These are phyloP conservation scores for Dendropsophus ebraccatus DNA, from an alignment of 2,113 vertebrate genomes.

Conservation along the genomic window DNA sequence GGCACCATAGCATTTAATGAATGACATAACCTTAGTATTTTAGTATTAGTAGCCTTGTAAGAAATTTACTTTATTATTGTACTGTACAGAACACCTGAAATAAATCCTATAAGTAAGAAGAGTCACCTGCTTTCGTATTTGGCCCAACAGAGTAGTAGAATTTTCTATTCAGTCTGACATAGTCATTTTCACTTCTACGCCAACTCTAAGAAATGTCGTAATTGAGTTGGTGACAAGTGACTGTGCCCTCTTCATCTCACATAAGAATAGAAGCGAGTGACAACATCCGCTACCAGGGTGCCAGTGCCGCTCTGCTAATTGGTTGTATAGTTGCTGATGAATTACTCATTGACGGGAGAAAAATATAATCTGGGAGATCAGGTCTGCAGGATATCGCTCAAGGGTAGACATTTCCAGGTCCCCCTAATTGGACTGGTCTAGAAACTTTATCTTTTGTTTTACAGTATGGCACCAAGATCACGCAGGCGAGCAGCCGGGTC, in stretches of 20 bases:
- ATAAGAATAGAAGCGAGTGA: constrained; percentile 9
- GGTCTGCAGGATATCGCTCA: background rate
- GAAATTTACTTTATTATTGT: too few species aligned
- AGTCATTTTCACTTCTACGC: constrained; percentile 35
- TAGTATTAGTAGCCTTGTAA: too few species aligned
- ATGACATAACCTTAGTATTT: too few species aligned
- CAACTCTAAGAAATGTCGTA: constrained; percentile 34
- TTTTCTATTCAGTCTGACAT: constrained; percentile 8
- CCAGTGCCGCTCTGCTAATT: constrained; percentile 2
- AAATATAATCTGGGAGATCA: background rate
- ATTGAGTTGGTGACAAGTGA: constrained; percentile 38
- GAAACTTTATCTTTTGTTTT: too few species aligned
- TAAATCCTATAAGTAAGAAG: background rate
- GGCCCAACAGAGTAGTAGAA: background rate
- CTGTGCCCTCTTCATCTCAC: background rate
- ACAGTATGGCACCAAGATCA: too few species aligned
- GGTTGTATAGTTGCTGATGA: constrained; percentile 10
- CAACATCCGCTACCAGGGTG: constrained; percentile 8
- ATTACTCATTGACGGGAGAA: background rate
- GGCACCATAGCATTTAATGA: too few species aligned
- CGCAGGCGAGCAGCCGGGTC: too few species aligned
- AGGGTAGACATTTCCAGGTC: background rate
- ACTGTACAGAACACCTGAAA: background rate
- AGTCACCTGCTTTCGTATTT: background rate
- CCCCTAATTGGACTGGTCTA: background rate